These are phyloP conservation scores for Periplaneta americana DNA, from an alignment of 1,140 invertebrate genomes.

Conservation along the genomic window DNA sequence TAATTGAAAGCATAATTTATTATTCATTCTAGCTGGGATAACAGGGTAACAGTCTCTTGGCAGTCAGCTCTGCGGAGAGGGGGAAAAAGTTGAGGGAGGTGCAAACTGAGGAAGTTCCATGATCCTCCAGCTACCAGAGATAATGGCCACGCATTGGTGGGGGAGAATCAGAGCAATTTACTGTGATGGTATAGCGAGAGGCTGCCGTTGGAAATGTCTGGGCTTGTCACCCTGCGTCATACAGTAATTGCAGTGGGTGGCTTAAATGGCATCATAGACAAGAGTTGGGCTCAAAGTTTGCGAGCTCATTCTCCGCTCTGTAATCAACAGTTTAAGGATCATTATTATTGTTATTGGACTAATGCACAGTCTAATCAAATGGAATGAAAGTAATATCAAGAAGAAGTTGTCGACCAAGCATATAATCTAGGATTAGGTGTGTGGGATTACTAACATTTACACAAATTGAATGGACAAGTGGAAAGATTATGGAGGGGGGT, in stretches of 20 bases:
- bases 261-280: background rate
- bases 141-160: background rate
- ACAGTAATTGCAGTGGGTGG: background rate
- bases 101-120: background rate
- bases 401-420: background rate
- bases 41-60: background rate
- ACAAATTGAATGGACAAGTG: background rate
- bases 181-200: background rate
- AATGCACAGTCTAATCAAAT: background rate
- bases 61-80: background rate
- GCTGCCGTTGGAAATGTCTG: background rate
- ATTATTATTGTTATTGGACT: background rate
- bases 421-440: background rate
- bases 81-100: background rate
- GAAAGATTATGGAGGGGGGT: too few relatives aligned
- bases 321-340: background rate
- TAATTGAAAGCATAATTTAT: background rate
- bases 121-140: background rate
- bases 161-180: background rate
- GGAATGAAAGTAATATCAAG: background rate
- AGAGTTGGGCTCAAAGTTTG: background rate
- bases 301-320: background rate
- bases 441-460: background rate
- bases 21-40: background rate
- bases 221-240: background rate